phyloP scores from a whole-genome alignment of 2,797 vertebrate genomes.

The Phylloscopus collybita region DNA sequence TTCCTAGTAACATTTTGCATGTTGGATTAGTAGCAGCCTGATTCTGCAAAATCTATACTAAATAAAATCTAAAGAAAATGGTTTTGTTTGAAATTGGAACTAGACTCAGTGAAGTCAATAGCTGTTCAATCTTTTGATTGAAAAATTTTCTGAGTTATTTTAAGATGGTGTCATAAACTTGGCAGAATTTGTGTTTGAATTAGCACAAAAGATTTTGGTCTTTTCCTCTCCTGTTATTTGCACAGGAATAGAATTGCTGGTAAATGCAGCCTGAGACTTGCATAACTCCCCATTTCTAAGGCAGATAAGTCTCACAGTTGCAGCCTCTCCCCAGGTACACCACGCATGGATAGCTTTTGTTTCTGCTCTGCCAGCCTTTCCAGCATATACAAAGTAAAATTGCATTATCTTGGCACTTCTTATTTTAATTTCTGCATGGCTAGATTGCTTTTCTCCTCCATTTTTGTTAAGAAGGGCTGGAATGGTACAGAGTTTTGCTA shows the following conservation, averaged over 20 bases:
- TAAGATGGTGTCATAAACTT: neutral
- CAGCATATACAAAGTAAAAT: conserved; percentile 3
- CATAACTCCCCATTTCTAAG: neutral
- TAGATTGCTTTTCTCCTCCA: conserved; percentile 29
- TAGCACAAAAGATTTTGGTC: neutral
- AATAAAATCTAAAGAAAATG: neutral
- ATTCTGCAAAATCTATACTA: neutral
- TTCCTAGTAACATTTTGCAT: neutral
- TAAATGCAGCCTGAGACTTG: neutral
- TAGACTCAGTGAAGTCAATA: neutral
- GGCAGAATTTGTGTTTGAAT: neutral
- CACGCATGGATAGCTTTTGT: conserved; percentile 5
- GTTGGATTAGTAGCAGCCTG: neutral
- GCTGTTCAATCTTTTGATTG: neutral
- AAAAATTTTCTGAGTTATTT: neutral
- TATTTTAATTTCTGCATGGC: conserved; percentile 52
- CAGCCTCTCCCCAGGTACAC: conserved; percentile 2
- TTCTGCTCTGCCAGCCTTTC: conserved; percentile 55
- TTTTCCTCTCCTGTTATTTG: neutral
- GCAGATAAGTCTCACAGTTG: neutral
- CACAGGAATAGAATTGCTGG: neutral
- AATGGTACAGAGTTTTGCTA: neutral
- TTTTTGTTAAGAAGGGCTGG: conserved; percentile 3
- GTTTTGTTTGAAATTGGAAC: neutral
- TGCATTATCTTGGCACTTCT: conserved; percentile 49